Conservation (phyloP, 1,140 invertebrate species). For the Drosophila nigrodunni region DNA sequence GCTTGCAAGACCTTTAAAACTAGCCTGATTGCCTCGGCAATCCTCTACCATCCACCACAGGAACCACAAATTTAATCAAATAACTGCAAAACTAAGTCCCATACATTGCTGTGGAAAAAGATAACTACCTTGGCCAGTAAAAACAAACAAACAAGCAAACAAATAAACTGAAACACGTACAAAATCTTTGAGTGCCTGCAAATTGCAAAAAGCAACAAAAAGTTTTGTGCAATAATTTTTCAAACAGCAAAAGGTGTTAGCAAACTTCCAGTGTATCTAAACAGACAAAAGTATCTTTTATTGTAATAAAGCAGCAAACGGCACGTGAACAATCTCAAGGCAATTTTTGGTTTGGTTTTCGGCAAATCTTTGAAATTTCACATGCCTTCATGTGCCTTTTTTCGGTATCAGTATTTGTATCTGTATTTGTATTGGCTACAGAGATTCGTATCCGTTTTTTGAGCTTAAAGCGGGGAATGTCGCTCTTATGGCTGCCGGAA, state of each 20-base stretch:
- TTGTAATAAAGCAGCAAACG: constrained; percentile 64
- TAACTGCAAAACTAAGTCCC: constrained; percentile 45
- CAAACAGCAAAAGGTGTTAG: constrained; percentile 32
- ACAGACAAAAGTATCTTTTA: constrained; percentile 65
- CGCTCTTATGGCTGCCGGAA: constrained; percentile 58
- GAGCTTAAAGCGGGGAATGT: constrained; percentile 26
- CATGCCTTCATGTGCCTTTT: constrained; percentile 8
- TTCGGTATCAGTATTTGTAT: constrained; percentile 24
- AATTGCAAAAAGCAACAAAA: constrained; percentile 59
- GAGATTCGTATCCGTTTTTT: constrained; percentile 72
- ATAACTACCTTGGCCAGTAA: constrained; percentile 20
- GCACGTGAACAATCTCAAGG: constrained; percentile 39
- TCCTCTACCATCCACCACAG: constrained; percentile 10
- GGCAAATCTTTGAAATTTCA: constrained; percentile 71
- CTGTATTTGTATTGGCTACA: constrained; percentile 49
- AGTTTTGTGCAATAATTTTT: constrained; percentile 69
- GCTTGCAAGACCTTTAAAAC: constrained; percentile 12
- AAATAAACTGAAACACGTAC: constrained; percentile 37
- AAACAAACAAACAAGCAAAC: constrained; percentile 19
- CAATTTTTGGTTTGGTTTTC: constrained; percentile 16
- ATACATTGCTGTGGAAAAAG: constrained; percentile 1
- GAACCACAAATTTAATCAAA: constrained; percentile 71
- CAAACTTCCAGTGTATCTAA: constrained; percentile 35
- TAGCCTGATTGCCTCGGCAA: constrained; percentile 31
- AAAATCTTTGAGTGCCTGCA: constrained; percentile 47